phyloP scores from a whole-genome alignment of 2,113 vertebrate genomes.

The Drymodes brunneopygia region DNA sequence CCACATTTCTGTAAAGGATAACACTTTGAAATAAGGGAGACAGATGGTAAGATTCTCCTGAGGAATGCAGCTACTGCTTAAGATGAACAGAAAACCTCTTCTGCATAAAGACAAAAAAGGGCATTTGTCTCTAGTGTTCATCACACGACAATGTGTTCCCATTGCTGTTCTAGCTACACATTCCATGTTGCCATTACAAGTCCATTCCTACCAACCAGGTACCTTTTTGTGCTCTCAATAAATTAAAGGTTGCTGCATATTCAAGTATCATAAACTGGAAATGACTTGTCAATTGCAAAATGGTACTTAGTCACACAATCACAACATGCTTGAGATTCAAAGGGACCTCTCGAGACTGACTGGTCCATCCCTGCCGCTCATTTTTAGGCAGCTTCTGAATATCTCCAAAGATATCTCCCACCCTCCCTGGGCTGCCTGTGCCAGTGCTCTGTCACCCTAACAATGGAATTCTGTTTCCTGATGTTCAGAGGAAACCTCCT shows the following conservation, averaged over 20 bases:
- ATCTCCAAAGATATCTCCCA: background rate
- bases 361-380: background rate
- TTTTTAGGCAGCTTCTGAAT: background rate
- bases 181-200: background rate
- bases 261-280: background rate
- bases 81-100: background rate
- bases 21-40: background rate
- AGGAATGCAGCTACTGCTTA: background rate
- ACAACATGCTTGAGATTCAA: background rate
- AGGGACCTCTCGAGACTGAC: background rate
- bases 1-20: background rate
- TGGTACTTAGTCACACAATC: background rate
- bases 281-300: background rate
- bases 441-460: background rate
- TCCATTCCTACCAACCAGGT: background rate
- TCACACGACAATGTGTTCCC: accelerated
- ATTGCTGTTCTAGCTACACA: background rate
- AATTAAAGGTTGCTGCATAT: background rate
- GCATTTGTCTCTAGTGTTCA: background rate
- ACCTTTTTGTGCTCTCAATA: background rate
- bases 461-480: background rate
- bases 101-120: background rate
- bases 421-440: background rate
- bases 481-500: background rate
- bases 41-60: background rate